Percentiles rank a stretch among this genome's conserved stretches.
Conservation (phyloP, 2,113 vertebrate species). For the Hystrix brachyura region DNA sequence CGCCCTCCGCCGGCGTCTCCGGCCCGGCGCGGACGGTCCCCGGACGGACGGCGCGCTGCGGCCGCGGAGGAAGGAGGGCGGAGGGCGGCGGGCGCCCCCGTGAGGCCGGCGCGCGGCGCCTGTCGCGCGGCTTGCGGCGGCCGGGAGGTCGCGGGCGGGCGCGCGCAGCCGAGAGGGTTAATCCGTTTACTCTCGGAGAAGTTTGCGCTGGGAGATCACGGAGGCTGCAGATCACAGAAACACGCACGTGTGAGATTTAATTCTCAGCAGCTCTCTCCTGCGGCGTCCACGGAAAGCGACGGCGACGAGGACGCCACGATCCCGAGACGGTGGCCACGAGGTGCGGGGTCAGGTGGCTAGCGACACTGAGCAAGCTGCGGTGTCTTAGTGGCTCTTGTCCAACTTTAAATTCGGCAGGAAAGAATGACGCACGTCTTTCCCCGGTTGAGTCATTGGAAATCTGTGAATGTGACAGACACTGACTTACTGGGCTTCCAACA, state of each 20-base stretch:
- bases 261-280: conserved; percentile 90
- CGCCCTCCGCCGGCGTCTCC: too few species aligned
- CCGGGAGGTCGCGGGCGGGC: conserved; percentile 90
- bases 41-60: too few species aligned
- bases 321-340: too few species aligned
- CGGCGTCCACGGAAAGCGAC: conserved; percentile 85
- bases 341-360: too few species aligned
- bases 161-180: conserved; percentile 89
- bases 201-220: conserved; percentile 92
- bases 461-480: conserved; percentile 78
- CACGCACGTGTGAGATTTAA: conserved; percentile 93
- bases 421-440: background rate
- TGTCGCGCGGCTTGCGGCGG: conserved; percentile 90
- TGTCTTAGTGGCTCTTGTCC: conserved; percentile 64
- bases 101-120: conserved; percentile 88
- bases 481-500: conserved; percentile 63
- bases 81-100: conserved; percentile 85
- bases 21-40: too few species aligned
- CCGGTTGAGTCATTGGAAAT: conserved; percentile 35
- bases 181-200: conserved; percentile 93
- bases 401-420: conserved; percentile 47
- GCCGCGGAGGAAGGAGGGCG: too few species aligned
- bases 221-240: conserved; percentile 92
- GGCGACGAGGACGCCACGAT: conserved; percentile 85
- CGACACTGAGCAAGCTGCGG: conserved; percentile 1